These are phyloP conservation scores for Eriosoma lanigerum DNA, from an alignment of 1,140 invertebrate species.

Conservation along the genomic window DNA sequence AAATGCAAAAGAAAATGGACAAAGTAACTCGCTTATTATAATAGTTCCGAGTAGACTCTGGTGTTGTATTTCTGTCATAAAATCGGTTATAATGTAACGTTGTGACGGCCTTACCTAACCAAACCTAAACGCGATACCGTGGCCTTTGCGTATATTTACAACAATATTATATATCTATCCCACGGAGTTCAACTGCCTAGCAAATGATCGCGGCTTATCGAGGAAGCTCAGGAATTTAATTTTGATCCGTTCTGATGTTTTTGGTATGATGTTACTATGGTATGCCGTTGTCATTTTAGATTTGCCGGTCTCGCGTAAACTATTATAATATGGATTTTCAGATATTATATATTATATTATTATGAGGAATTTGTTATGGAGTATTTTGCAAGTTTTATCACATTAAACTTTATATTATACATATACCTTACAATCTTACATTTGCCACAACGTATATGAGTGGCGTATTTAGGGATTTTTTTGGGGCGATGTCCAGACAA, in stretches of 20 bases:
- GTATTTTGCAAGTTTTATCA: background rate
- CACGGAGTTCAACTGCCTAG: too few relatives aligned
- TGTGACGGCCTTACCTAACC: background rate
- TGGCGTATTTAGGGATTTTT: too few relatives aligned
- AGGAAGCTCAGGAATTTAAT: background rate
- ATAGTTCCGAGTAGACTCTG: background rate
- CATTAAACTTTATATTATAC: too few relatives aligned
- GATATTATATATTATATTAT: background rate
- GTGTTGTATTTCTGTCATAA: background rate
- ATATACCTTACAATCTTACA: too few relatives aligned
- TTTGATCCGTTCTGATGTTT: constrained; percentile 4
- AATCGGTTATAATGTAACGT: background rate
- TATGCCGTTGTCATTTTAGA: background rate
- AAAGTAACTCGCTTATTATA: too few relatives aligned
- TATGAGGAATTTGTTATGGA: background rate
- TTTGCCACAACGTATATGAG: too few relatives aligned
- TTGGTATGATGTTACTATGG: background rate
- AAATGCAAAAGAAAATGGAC: too few relatives aligned
- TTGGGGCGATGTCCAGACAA: too few relatives aligned
- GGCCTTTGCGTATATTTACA: background rate
- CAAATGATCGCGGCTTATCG: background rate
- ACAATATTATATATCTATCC: too few relatives aligned
- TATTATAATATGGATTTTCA: background rate
- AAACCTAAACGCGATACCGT: too few relatives aligned
- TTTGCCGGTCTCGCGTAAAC: background rate